Evolutionary conservation across 1,140 invertebrate genomes (phyloP), one percentile per base, ranked within the genome.

Genomic region (Achroia grisella): DNA sequence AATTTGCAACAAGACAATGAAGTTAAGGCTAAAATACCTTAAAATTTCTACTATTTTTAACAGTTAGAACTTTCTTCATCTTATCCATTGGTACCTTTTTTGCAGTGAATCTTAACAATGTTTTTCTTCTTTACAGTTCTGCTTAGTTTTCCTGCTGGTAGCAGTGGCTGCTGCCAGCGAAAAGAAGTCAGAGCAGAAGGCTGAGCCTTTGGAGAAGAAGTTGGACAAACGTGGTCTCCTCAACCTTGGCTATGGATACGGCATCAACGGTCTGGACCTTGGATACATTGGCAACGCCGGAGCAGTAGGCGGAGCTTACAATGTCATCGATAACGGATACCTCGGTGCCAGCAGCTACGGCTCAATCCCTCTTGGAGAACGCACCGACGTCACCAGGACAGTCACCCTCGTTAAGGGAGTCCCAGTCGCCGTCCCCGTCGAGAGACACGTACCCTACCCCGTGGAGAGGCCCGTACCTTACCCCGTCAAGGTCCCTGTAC

Each of bases 371-470:
- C 87, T 87, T 52, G 88, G 87, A 44, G 85, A 81, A 48, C 87
- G 87, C 62, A 86, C 87, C 63, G 88, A 90, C 56, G 87, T 92
- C 52, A 87, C 91, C 58, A 94, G 91, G 73, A 93, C 91, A 45
- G 85, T 93, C 62, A 92, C 91, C 27, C 80, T 93, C 11, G 88
- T 91, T 33, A 93, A 93, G 74, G 91, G 91, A 62, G 88, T 91
- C 29, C 87, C 89, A 41, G 79, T 90, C 40, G 89, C 90, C 37
- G 89, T 89, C 45, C 88, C 91, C 44, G 90, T 92, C 23, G 89
- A 91, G 45, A 89, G 81, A 56, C 88, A 85, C 44, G 81, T 91
- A n/a, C 90, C 90, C n/a, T 90, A 90, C 63, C 87, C 88, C 4
- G 83, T 86, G 3, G 90, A 91, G 52, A 90, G 87, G 62, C 90